Conservation (phyloP, 2,888 invertebrate species). For the Crossocerus cetratus region DNA sequence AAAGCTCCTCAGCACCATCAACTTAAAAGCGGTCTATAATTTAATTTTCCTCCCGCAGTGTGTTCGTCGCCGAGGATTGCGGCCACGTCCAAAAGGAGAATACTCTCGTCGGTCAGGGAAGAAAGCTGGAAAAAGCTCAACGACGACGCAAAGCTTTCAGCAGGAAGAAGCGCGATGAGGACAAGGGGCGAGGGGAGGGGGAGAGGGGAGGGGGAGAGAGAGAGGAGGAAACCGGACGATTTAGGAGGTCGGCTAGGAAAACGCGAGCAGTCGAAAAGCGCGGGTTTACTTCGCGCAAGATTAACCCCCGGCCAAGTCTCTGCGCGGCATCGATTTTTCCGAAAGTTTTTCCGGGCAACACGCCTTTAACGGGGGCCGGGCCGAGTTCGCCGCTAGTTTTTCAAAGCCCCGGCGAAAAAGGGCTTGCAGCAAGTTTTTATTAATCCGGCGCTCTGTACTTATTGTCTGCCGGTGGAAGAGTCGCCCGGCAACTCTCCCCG, state of each 20-base stretch:
- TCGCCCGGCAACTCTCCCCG: background rate
- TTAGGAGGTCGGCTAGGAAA: conserved; percentile 1
- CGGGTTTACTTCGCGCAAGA: conserved; percentile 7
- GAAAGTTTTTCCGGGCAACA: conserved; percentile 1
- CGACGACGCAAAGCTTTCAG: conserved; percentile 48
- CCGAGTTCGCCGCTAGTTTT: background rate
- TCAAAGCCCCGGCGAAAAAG: background rate
- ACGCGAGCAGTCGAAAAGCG: conserved; percentile 15
- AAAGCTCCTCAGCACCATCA: too few relatives aligned
- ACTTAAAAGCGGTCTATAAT: too few relatives aligned
- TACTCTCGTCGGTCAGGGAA: too few relatives aligned
- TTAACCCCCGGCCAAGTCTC: conserved; percentile 18
- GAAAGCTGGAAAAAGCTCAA: conserved; percentile 20
- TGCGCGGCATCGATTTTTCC: conserved; percentile 1
- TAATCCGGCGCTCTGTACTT: background rate
- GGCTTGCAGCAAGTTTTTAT: background rate
- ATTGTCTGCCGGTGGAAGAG: background rate
- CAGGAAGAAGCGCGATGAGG: conserved; percentile 10
- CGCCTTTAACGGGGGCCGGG: background rate
- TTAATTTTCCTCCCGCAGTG: too few relatives aligned
- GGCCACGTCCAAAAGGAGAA: too few relatives aligned
- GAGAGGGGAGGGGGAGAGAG: conserved; percentile 1
- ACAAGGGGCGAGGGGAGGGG: too few relatives aligned
- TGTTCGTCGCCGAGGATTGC: too few relatives aligned
- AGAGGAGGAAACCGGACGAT: conserved; percentile 13